phyloP scores from a whole-genome alignment of 1,140 invertebrate genomes.

The Calliopsis andreniformis region DNA sequence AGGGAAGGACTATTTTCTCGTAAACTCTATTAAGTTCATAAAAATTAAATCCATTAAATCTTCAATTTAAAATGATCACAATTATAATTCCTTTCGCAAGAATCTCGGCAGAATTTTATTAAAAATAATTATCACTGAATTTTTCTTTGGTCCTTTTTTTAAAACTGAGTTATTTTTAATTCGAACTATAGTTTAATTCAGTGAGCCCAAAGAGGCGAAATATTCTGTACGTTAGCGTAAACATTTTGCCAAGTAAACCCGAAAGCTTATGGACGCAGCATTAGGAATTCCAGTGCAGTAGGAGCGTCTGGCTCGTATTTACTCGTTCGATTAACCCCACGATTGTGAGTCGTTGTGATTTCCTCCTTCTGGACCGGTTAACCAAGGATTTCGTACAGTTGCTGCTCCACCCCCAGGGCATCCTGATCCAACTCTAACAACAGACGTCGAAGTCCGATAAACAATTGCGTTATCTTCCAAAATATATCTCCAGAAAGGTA shows the following conservation, averaged over 20 bases:
- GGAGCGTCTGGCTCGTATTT: constrained; percentile 51
- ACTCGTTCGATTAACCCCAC: constrained; percentile 55
- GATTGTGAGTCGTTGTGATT: constrained; percentile 51
- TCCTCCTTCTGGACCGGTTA: constrained; percentile 54
- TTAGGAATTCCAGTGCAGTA: constrained; percentile 55
- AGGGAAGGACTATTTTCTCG: background rate
- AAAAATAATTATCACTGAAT: too few relatives aligned
- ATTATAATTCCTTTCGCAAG: too few relatives aligned
- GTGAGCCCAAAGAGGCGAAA: too few relatives aligned
- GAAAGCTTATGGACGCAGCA: constrained; percentile 27
- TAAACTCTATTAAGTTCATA: too few relatives aligned
- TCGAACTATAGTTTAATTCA: background rate
- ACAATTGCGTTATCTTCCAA: background rate
- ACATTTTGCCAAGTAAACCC: background rate
- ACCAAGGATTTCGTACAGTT: constrained; percentile 37
- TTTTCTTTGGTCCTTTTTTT: too few relatives aligned
- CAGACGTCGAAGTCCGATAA: background rate
- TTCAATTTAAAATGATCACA: too few relatives aligned
- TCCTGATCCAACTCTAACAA: background rate
- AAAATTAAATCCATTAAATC: too few relatives aligned
- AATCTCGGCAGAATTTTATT: too few relatives aligned
- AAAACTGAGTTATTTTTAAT: background rate
- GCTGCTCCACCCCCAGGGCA: constrained; percentile 12
- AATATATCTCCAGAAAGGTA: too few relatives aligned
- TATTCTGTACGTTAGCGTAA: background rate